phyloP scores from a whole-genome alignment of 2,113 vertebrate species.

The Prunella himalayana region DNA sequence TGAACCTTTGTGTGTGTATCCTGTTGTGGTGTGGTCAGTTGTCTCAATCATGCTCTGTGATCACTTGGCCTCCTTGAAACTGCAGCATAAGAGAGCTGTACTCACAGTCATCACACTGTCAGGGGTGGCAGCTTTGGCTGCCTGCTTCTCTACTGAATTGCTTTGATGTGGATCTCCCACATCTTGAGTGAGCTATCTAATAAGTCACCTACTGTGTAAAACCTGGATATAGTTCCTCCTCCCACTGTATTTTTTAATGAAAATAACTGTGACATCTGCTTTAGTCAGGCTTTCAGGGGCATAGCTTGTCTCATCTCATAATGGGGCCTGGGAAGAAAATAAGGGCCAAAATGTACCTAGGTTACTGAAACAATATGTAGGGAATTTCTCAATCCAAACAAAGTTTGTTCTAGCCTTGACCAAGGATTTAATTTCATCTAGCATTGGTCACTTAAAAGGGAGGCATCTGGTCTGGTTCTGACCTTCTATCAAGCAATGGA shows the following conservation, averaged over 20 bases:
- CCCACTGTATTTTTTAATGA: slow-evolving; percentile 19
- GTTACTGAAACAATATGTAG: not conserved
- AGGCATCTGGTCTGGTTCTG: not conserved
- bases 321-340: not conserved
- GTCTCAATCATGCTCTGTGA: not conserved
- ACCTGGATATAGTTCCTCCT: not conserved
- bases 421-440: not conserved
- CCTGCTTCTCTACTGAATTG: not conserved
- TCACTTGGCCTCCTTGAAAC: not conserved
- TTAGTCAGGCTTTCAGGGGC: not conserved
- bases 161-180: slow-evolving; percentile 6
- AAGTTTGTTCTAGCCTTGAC: not conserved
- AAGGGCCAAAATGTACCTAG: not conserved
- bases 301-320: not conserved
- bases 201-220: slow-evolving; percentile 28
- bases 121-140: not conserved
- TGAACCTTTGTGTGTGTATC: not conserved
- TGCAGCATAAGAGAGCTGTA: not conserved
- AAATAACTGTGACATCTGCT: not conserved
- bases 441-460: not conserved
- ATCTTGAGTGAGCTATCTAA: not conserved
- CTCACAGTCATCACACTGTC: not conserved
- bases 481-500: not conserved
- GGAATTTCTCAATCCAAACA: not conserved
- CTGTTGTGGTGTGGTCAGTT: not conserved